Evolutionary conservation across 2,797 vertebrate species (phyloP).

Genomic region (Gila robusta): DNA sequence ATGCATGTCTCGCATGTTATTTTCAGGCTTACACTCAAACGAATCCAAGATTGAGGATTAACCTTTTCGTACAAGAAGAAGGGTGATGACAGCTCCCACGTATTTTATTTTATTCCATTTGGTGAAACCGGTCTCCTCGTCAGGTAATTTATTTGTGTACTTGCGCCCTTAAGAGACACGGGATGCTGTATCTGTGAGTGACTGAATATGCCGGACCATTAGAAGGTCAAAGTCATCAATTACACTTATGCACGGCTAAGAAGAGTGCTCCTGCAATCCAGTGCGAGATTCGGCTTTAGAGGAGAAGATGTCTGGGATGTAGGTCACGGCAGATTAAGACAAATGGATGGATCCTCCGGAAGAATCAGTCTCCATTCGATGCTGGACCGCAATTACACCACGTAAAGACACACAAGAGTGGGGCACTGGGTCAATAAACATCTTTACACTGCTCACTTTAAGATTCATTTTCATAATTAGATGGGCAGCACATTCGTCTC

Average conservation of each 20-base stretch:
- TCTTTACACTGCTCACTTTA: constrained; percentile 68
- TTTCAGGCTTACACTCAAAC: constrained; percentile 59
- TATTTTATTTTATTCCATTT: constrained; percentile 59
- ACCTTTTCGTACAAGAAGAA: constrained; percentile 63
- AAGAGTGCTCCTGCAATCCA: constrained; percentile 73
- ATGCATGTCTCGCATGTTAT: constrained; percentile 5
- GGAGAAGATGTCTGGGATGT: constrained; percentile 79
- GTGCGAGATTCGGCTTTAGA: constrained; percentile 78
- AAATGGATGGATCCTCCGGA: constrained; percentile 76
- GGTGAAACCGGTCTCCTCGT: constrained; percentile 15
- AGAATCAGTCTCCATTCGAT: constrained; percentile 72
- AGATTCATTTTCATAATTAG: constrained; percentile 73
- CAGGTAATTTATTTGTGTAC: constrained; percentile 61
- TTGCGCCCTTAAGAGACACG: constrained; percentile 56
- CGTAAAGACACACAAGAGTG: constrained; percentile 47
- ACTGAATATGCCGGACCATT: constrained; percentile 76
- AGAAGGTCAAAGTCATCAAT: constrained; percentile 88
- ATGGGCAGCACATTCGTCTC: constrained; percentile 12
- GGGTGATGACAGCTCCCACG: constrained; percentile 63
- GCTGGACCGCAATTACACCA: constrained; percentile 68
- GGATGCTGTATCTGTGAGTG: constrained; percentile 76
- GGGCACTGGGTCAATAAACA: constrained; percentile 66
- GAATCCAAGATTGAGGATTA: constrained; percentile 73
- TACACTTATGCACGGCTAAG: constrained; percentile 81
- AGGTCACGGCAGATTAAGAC: constrained; percentile 84